Conservation (phyloP, 2,113 vertebrate genomes). For the Lucifuga dentata region DNA sequence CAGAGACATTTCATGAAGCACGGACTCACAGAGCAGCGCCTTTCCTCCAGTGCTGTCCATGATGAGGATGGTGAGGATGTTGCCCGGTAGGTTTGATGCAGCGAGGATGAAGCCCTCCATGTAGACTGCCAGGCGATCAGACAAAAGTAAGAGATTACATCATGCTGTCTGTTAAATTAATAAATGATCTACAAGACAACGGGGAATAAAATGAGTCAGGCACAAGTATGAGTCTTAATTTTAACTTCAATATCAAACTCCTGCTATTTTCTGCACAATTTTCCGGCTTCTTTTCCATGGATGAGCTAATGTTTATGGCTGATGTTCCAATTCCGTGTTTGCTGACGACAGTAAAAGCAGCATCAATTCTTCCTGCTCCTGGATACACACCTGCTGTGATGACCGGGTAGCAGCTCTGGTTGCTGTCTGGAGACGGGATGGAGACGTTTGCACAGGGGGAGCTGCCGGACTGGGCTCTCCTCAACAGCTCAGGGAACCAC, state of each 20-base stretch:
- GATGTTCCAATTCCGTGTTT: not conserved
- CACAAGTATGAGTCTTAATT: too few relatives aligned
- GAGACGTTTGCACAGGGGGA: conserved; percentile 76
- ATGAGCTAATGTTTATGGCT: not conserved
- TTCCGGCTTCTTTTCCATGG: not conserved
- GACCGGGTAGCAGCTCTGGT: conserved; percentile 78
- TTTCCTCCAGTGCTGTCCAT: conserved; percentile 81
- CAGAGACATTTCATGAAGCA: too few relatives aligned
- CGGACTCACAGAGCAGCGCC: conserved; percentile 76
- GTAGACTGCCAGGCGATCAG: conserved; percentile 71
- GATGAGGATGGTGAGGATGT: conserved; percentile 82
- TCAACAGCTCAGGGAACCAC: conserved; percentile 84
- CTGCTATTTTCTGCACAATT: too few relatives aligned
- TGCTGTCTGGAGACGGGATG: conserved; percentile 6
- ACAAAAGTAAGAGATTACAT: too few relatives aligned
- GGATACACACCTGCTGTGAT: conserved; percentile 74
- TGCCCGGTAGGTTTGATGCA: conserved; percentile 81
- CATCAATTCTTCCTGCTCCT: not conserved
- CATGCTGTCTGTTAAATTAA: too few relatives aligned
- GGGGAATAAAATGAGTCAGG: too few relatives aligned
- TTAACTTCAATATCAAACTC: not conserved
- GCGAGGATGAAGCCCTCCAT: conserved; percentile 81
- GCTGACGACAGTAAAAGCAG: not conserved
- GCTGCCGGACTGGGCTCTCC: conserved; percentile 69
- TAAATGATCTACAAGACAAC: too few relatives aligned